These are phyloP conservation scores for Ispidina lecontei DNA, from an alignment of 2,797 vertebrate species.

Conservation along the genomic window DNA sequence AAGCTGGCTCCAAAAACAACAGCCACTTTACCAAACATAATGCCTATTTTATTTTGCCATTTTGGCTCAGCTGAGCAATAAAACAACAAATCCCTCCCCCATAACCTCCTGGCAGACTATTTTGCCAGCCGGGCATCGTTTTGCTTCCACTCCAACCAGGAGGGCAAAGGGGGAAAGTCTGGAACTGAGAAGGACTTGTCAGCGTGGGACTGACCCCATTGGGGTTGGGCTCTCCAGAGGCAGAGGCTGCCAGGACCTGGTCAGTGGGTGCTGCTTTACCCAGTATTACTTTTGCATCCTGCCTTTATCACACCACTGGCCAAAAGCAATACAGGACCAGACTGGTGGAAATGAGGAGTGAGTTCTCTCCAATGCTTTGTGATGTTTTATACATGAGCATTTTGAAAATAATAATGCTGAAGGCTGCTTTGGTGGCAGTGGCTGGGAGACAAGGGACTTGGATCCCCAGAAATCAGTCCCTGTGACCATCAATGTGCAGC, in stretches of 20 bases:
- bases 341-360: background rate
- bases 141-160: background rate
- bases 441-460: background rate
- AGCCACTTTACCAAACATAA: background rate
- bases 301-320: background rate
- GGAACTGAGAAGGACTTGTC: background rate
- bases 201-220: rapidly evolving
- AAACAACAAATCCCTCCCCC: background rate
- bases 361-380: background rate
- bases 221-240: rapidly evolving
- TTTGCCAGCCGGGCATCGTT: background rate
- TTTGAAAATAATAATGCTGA: background rate
- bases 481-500: background rate
- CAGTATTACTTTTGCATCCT: background rate
- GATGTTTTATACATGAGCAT: rapidly evolving
- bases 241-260: background rate
- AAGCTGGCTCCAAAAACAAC: background rate
- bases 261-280: background rate
- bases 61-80: background rate
- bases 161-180: rapidly evolving
- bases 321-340: background rate
- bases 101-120: background rate
- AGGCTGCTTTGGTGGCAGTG: background rate
- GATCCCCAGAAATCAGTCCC: background rate
- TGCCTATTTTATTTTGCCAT: background rate